Conservation (phyloP, 2,888 invertebrate species). For the Ophioninae sp. region DNA sequence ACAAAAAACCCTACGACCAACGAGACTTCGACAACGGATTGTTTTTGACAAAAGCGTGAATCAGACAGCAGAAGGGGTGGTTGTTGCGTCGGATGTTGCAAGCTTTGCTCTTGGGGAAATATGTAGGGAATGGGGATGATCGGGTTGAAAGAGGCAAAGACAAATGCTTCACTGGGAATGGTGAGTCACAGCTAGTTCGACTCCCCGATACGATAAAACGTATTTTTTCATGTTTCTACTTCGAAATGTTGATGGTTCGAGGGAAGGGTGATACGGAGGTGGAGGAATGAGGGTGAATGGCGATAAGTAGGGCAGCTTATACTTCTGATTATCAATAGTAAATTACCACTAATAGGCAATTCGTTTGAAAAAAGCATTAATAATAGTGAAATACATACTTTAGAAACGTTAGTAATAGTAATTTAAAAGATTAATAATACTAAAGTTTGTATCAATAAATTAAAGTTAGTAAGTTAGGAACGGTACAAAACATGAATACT, state of each 20-base stretch:
- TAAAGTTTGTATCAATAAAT: too few species aligned
- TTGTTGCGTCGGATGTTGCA: slow-evolving; percentile 11
- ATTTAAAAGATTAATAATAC: too few species aligned
- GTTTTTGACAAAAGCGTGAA: background rate
- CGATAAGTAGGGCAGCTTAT: slow-evolving; percentile 45
- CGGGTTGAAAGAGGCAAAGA: slow-evolving; percentile 47
- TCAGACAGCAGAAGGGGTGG: slow-evolving; percentile 10
- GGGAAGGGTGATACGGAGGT: slow-evolving; percentile 33
- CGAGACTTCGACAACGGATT: slow-evolving; percentile 63
- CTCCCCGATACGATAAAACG: slow-evolving; percentile 35
- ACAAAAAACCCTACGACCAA: slow-evolving; percentile 56
- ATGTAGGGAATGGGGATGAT: slow-evolving; percentile 18
- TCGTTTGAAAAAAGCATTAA: too few species aligned
- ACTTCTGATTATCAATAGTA: slow-evolving; percentile 15
- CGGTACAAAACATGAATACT: too few species aligned
- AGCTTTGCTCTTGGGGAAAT: slow-evolving; percentile 19
- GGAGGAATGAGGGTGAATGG: slow-evolving; percentile 33
- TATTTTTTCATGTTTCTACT: slow-evolving; percentile 7
- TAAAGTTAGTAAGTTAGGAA: too few species aligned
- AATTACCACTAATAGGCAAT: too few species aligned
- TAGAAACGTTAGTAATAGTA: too few species aligned
- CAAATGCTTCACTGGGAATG: slow-evolving; percentile 33
- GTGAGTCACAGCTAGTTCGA: slow-evolving; percentile 56
- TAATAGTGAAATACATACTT: too few species aligned
- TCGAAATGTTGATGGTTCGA: slow-evolving; percentile 28